Conservation (phyloP, 2,113 vertebrate genomes). For the Phaethornis superciliosus region DNA sequence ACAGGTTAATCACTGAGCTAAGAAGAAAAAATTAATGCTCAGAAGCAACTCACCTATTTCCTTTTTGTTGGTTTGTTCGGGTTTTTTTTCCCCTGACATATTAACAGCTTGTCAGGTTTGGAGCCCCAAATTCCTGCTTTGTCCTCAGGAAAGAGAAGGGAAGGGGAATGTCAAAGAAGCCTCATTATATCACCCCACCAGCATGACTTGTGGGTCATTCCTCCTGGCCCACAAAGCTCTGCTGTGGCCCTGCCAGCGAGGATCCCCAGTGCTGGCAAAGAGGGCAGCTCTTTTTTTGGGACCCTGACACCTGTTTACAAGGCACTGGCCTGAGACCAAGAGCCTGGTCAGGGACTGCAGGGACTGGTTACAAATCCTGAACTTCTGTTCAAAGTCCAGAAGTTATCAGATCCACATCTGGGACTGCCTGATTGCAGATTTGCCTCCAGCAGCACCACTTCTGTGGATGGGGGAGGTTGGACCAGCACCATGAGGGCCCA, state of each 20-base stretch:
- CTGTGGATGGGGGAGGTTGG: not conserved
- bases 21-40: accelerated
- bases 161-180: not conserved
- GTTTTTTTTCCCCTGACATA: not conserved
- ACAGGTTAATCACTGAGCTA: not conserved
- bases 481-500: accelerated
- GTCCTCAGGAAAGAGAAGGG: not conserved
- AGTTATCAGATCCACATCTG: not conserved
- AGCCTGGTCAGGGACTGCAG: not conserved
- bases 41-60: not conserved
- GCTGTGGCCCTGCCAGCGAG: not conserved
- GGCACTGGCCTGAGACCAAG: not conserved
- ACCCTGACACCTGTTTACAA: conserved; percentile 49
- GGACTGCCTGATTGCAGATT: accelerated
- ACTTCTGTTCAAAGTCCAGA: not conserved
- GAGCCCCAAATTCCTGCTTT: not conserved
- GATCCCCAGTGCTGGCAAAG: conserved; percentile 51
- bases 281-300: conserved; percentile 47
- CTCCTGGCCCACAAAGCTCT: not conserved
- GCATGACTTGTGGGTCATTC: not conserved
- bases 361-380: not conserved
- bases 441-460: accelerated
- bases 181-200: not conserved
- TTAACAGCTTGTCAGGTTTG: not conserved
- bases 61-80: not conserved